Base-by-base conservation (phyloP, 1,140 invertebrate species). In the Orussus abietinus region DNA sequence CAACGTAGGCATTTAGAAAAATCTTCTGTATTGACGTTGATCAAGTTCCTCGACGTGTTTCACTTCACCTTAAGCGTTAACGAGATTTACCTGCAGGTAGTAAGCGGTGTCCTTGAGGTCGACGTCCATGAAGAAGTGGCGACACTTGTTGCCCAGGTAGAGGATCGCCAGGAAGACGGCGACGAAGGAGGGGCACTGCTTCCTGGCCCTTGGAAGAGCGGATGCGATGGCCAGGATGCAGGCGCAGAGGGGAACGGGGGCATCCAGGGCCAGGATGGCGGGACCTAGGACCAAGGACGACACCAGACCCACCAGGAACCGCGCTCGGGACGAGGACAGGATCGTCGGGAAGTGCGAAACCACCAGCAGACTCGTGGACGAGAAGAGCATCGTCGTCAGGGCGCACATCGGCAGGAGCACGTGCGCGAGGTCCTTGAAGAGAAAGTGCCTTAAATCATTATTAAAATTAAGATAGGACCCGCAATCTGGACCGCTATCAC, bases 301-400 rank as follows among this genome's bases (percentile, higher is more conserved):
- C 15, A 47, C 39, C 13, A 67, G 42, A 26, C 70, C 70, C 20
- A 73, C 50, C 11, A 58, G 13, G 34, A 62, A 50, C 31, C 67
- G 53, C 15, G 55, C 57, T 11, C 46, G 55, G 1, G 38, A 41
- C 10, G 59, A 64, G 3, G 45, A 57, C 13, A 68, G 35, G 5
- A 51, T 61, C 2, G 61, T 60, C 7, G 70, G 62, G 33, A 73
- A 59, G 39, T 70, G 70, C 0, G 62, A 51, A 2, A 66, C 13
- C 11, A 67, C 35, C n/a, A 72, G 33, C 15, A 72, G 53, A 17
- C 45, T 57, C 39, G 58, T 40, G 4, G 66, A 60, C 1, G 49
- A 51, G 10, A 62, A 15, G 4, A 70, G 28, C 61, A 72, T 69
- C 7, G 52, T 35, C n/a, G 49, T 36, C 10, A 73, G 44, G 3